Conservation (phyloP, 2,888 invertebrate species). For the Pyrochroa serraticornis region DNA sequence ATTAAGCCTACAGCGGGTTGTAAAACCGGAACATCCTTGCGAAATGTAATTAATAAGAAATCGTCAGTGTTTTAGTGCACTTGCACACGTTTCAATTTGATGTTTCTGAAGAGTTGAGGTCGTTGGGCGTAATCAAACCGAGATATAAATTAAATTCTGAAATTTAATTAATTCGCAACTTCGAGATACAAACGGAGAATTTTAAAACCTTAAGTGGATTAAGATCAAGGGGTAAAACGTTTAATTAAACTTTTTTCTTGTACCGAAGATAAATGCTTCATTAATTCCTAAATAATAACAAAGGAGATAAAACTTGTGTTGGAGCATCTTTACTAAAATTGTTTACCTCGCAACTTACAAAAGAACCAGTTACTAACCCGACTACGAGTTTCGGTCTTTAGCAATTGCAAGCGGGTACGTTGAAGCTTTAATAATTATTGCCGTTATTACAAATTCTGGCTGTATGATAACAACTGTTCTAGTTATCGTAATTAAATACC, state of each 20-base stretch:
- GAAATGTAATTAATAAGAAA: no score
- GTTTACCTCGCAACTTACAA: not conserved
- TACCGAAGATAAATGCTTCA: constrained; percentile 16
- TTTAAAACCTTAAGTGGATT: constrained; percentile 15
- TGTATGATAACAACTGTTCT: no score
- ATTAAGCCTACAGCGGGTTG: no score
- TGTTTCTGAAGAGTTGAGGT: not conserved
- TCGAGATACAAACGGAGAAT: constrained; percentile 5
- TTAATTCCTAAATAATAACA: constrained; percentile 19
- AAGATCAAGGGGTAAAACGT: constrained; percentile 3
- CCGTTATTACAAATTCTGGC: no score
- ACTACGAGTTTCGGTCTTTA: no score
- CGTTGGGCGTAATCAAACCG: not conserved
- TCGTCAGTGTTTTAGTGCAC: no score
- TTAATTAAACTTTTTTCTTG: constrained; percentile 8
- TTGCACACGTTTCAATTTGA: not conserved
- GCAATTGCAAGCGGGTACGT: no score
- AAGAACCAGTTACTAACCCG: no score
- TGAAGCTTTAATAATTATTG: no score
- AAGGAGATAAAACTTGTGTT: constrained; percentile 15
- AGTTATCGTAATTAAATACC: no score
- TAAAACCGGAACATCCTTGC: no score
- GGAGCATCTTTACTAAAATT: not conserved
- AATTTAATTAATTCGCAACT: constrained; percentile 15
- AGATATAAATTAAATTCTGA: constrained; percentile 8